phyloP scores from a whole-genome alignment of 2,888 invertebrate species.

The Parapristionchus giblindavisi region DNA sequence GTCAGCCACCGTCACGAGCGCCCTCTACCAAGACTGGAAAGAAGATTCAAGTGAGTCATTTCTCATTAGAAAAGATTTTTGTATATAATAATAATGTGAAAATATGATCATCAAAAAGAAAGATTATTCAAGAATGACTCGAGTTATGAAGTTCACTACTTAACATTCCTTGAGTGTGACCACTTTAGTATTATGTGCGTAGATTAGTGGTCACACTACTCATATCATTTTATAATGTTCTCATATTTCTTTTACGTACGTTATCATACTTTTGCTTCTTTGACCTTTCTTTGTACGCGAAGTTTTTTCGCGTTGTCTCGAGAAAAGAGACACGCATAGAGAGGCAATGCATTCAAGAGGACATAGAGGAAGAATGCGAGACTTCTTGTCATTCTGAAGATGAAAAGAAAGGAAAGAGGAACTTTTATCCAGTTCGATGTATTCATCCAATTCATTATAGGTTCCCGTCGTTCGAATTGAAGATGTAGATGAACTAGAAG shows the following conservation, averaged over 20 bases:
- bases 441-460: background rate
- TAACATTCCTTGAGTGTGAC: too few relatives aligned
- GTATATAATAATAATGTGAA: background rate
- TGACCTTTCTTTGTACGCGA: too few relatives aligned
- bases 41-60: background rate
- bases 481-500: conserved; percentile 13
- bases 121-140: too few relatives aligned
- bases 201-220: too few relatives aligned
- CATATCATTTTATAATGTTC: too few relatives aligned
- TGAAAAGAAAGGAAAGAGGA: background rate
- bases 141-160: too few relatives aligned
- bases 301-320: too few relatives aligned
- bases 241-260: too few relatives aligned
- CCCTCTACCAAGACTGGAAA: background rate
- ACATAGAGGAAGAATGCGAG: background rate
- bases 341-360: background rate
- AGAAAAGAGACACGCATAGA: background rate
- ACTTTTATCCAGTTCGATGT: background rate
- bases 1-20: background rate
- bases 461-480: conserved; percentile 33
- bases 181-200: too few relatives aligned
- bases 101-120: too few relatives aligned
- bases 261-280: too few relatives aligned
- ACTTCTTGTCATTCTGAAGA: background rate
- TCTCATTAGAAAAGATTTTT: background rate